phyloP scores from a whole-genome alignment of 2,888 invertebrate species.

The Polymixis lichenea region DNA sequence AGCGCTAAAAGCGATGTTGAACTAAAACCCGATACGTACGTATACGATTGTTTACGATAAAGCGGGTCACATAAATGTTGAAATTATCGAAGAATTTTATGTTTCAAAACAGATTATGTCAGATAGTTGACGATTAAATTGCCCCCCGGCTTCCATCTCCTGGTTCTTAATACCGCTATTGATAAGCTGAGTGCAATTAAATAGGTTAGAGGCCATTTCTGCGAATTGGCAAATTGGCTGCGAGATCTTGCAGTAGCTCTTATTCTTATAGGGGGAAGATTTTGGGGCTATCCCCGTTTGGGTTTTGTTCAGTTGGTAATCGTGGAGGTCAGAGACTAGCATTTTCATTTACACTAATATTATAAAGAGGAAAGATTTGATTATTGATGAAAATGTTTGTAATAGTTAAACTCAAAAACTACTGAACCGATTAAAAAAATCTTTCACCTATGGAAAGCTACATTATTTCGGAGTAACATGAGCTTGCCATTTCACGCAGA shows the following conservation, averaged over 20 bases:
- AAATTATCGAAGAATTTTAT: conserved; percentile 10
- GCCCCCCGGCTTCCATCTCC: background rate
- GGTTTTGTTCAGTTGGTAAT: background rate
- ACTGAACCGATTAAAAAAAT: too few relatives aligned
- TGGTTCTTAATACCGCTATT: background rate
- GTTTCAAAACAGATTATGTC: conserved; percentile 23
- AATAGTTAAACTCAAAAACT: too few relatives aligned
- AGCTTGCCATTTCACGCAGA: too few relatives aligned
- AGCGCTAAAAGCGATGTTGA: conserved; percentile 43
- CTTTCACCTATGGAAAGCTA: too few relatives aligned
- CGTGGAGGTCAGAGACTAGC: background rate
- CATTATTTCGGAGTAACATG: too few relatives aligned
- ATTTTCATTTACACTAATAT: background rate
- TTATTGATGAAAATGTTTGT: too few relatives aligned
- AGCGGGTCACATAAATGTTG: conserved; percentile 15
- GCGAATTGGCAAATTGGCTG: background rate
- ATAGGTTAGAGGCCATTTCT: background rate
- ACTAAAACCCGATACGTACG: conserved; percentile 22
- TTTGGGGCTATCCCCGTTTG: background rate
- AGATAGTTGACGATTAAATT: background rate
- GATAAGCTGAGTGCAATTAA: conserved; percentile 12
- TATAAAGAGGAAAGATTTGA: too few relatives aligned
- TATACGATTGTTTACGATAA: conserved; percentile 6
- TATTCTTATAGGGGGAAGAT: too few relatives aligned
- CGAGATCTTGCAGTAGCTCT: background rate